Percentiles rank a stretch among this genome's conserved stretches.
Evolutionary conservation across 2,113 vertebrate genomes (phyloP).

Genomic region (Bufo gargarizans): DNA sequence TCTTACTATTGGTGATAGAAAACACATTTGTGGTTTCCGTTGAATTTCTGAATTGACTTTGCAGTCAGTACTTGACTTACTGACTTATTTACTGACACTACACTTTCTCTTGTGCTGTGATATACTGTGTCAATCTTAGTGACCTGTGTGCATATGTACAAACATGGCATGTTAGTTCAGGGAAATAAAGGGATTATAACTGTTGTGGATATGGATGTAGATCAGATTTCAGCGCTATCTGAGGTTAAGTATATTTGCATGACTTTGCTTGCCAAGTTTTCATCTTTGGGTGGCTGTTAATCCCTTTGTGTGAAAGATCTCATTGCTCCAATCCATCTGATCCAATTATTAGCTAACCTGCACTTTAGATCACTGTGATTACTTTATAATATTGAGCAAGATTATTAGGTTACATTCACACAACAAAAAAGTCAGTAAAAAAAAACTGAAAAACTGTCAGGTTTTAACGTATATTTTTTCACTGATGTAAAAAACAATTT

Average conservation of each 20-base stretch:
- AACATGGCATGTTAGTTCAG: slow-evolving; percentile 10
- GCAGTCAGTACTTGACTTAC: background rate
- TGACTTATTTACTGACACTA: background rate
- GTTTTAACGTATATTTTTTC: no score
- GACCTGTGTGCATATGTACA: slow-evolving; percentile 5
- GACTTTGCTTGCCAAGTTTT: background rate
- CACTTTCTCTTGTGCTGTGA: background rate
- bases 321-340: background rate
- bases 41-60: background rate
- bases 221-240: background rate
- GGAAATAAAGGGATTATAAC: slow-evolving; percentile 36
- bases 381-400: no score
- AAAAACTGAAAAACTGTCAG: no score
- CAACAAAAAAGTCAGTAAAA: no score
- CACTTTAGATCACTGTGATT: no score
- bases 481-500: no score
- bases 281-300: background rate
- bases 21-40: background rate
- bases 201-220: background rate
- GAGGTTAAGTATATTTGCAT: slow-evolving; percentile 21
- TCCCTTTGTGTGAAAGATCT: background rate
- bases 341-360: background rate
- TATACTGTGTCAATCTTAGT: slow-evolving; percentile 16
- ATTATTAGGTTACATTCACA: no score
- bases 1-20: no score